Percentiles rank a stretch among this genome's conserved stretches.
Evolutionary conservation across 1,140 invertebrate species (phyloP).

Genomic region (Nymphalis io): DNA sequence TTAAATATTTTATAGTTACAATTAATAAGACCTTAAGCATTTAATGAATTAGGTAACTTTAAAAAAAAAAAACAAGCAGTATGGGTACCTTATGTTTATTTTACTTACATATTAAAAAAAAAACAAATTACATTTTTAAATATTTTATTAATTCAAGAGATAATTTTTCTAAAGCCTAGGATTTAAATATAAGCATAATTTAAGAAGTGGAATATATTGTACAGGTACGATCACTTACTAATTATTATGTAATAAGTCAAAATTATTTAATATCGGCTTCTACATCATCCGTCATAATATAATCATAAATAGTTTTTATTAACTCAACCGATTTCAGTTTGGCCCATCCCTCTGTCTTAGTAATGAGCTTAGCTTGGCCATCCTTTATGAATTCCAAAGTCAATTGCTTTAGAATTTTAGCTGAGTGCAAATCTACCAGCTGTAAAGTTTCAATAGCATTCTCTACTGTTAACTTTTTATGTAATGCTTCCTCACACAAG

Average conservation of each 20-base stretch:
- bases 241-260: background rate
- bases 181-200: too few relatives aligned
- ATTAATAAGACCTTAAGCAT: too few relatives aligned
- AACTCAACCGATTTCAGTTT: constrained; percentile 68
- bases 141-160: too few relatives aligned
- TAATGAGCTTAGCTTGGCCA: constrained; percentile 69
- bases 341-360: constrained; percentile 69
- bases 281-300: constrained; percentile 67
- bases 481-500: constrained; percentile 71
- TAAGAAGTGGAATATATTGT: too few relatives aligned
- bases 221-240: too few relatives aligned
- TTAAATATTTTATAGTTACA: too few relatives aligned
- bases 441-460: constrained; percentile 73
- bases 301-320: constrained; percentile 74
- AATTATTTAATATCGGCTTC: constrained; percentile 65
- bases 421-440: constrained; percentile 71
- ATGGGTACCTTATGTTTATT: too few relatives aligned
- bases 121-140: too few relatives aligned
- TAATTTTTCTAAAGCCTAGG: too few relatives aligned
- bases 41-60: too few relatives aligned
- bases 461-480: constrained; percentile 71
- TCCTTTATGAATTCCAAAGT: constrained; percentile 75
- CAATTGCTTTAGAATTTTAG: constrained; percentile 57
- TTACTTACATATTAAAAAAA: too few relatives aligned
- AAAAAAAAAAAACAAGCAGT: too few relatives aligned